Evolutionary conservation across 2,888 invertebrate genomes (phyloP), one percentile per base, ranked within the genome.

Genomic region (Tipula lateralis): DNA sequence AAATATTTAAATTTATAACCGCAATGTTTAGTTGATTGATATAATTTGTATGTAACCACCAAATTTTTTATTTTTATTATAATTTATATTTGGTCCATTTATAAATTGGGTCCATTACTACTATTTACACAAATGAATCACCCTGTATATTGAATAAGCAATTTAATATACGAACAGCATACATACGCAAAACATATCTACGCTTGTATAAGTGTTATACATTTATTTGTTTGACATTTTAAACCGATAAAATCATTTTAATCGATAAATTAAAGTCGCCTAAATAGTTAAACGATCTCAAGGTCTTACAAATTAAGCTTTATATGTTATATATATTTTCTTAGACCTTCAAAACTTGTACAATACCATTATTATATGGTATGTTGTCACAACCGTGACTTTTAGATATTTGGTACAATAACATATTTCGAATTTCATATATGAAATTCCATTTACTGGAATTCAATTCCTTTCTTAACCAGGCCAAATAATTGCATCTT

Each of bases 331-430:
- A 66, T 66, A 36, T 7, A 19, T 66, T 66, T 66, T 66, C 66
- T 66, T 66, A 66, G 66, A 66, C 66, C 66, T 66, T 66, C 66
- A 66, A 24, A 66, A 66, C 44, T 44, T 44, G 44, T 44, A 44
- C 24, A 19, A 66, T 24, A 66, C 24, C 24, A 66, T 66, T 9
- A 66, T 66, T 66, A 39, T 39, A 66, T 24, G 66, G 24, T 66
- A 24, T 66, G 19, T 66, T 66, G 66, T 66, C 66, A 66, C 66
- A 66, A 12, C 66, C 66, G 24, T 66, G 66, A 66, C 66, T 66
- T 66, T 66, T 66, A 66, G 66, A 66, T 66, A 66, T 66, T 66
- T 9, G 13, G 66, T 24, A 66, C 19, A 24, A 50, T 50, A 24
- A 24, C 66, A n/a, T n/a, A 44, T 44, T 12, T 36, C 12, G 36